phyloP scores from a whole-genome alignment of 2,797 vertebrate genomes.

The Myotis daubentonii region DNA sequence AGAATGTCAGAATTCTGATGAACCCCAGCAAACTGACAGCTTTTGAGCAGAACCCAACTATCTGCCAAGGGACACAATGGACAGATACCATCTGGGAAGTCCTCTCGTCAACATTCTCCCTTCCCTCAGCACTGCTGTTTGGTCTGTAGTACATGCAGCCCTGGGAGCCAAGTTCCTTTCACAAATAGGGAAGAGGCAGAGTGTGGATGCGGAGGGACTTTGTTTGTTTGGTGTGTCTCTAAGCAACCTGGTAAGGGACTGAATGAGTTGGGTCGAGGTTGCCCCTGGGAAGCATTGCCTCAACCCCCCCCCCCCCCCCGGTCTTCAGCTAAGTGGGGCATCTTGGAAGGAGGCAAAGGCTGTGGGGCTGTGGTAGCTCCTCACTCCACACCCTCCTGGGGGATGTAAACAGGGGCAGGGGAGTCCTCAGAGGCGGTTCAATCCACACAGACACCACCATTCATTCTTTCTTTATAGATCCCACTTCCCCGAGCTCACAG shows the following conservation, averaged over 20 bases:
- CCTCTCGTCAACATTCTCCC: background rate
- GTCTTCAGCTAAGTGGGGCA: background rate
- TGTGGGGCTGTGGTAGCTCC: background rate
- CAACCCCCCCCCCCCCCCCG: background rate
- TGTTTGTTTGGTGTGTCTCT: background rate
- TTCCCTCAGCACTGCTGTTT: background rate
- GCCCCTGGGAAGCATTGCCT: background rate
- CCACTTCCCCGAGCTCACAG: background rate
- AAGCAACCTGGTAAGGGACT: background rate
- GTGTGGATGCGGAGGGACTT: background rate
- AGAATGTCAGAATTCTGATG: slow-evolving; percentile 22
- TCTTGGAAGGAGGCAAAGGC: slow-evolving; percentile 6
- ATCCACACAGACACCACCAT: background rate
- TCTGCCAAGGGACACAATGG: background rate
- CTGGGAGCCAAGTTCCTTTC: slow-evolving; percentile 1
- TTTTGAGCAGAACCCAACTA: slow-evolving; percentile 33
- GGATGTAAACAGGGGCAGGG: background rate
- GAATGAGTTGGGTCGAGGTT: background rate
- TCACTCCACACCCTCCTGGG: background rate
- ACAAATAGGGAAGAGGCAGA: background rate
- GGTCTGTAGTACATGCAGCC: slow-evolving; percentile 35
- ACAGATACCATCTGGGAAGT: background rate
- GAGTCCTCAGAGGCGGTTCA: background rate
- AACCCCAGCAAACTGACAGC: background rate
- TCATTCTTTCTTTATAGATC: background rate